A percentile compares a stretch with the other conserved stretches of the same genome.
Evolutionary conservation across 1,140 invertebrate species (phyloP).

Genomic region (Campoletis sonorensis): DNA sequence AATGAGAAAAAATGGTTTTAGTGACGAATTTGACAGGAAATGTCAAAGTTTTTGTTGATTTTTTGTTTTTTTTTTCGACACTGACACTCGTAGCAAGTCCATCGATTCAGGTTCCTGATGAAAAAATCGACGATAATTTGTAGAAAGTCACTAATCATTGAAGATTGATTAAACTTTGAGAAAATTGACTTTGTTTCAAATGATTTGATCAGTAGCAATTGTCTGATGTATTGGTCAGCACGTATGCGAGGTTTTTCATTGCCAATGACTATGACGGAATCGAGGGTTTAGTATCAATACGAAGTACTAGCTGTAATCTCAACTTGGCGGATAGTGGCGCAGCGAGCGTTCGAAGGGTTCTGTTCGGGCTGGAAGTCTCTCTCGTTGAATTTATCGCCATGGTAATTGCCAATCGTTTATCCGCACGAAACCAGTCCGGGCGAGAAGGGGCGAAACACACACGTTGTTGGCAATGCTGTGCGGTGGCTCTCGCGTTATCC

Average conservation of each 20-base stretch:
- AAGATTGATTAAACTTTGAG: no score
- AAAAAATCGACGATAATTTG: no score
- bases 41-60: no score
- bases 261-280: not conserved
- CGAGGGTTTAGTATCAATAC: not conserved
- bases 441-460: slow-evolving; percentile 31
- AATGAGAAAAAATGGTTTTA: no score
- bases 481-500: slow-evolving; percentile 35
- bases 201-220: not conserved
- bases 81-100: no score
- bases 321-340: not conserved
- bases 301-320: slow-evolving; percentile 26
- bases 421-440: slow-evolving; percentile 61
- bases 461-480: slow-evolving; percentile 26
- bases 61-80: no score
- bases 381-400: slow-evolving; percentile 67
- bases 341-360: slow-evolving; percentile 21
- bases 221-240: slow-evolving; percentile 9
- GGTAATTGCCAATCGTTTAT: slow-evolving; percentile 70
- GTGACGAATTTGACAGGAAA: no score
- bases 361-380: not conserved
- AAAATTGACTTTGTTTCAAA: no score
- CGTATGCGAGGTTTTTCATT: not conserved
- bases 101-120: no score
- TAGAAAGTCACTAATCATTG: no score